Base-by-base conservation (phyloP, 2,888 invertebrate species). In the Agonum fuliginosum region DNA sequence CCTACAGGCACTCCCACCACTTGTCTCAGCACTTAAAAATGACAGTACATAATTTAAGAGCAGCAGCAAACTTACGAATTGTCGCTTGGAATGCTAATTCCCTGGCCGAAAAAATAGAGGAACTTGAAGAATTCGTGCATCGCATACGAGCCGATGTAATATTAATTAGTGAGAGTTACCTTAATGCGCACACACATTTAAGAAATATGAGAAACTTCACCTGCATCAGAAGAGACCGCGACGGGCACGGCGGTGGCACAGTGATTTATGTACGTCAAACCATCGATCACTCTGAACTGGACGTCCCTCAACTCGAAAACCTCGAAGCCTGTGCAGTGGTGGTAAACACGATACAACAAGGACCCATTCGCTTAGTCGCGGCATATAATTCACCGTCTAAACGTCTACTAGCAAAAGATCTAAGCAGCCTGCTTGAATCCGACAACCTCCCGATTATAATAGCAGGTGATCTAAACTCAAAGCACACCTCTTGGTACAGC, bases 161-260 rank as follows among this genome's bases (percentile, higher is more conserved):
- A n/a, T n/a, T n/a, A n/a, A n/a, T n/a, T n/a, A n/a, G n/a, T n/a
- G n/a, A n/a, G n/a, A n/a, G n/a, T n/a, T n/a, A n/a, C n/a, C n/a
- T n/a, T n/a, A n/a, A n/a, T n/a, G n/a, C n/a, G n/a, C n/a, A n/a
- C n/a, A n/a, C n/a, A n/a, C n/a, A n/a, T n/a, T n/a, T n/a, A n/a
- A n/a, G n/a, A n/a, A n/a, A n/a, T n/a, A n/a, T n/a, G n/a, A n/a
- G n/a, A n/a, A n/a, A n/a, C n/a, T n/a, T n/a, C n/a, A n/a, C n/a
- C n/a, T n/a, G n/a, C n/a, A n/a, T n/a, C n/a, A n/a, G n/a, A n/a
- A n/a, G n/a, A n/a, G n/a, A n/a, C n/a, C n/a, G n/a, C n/a, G n/a
- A n/a, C n/a, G n/a, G n/a, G 8, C 34, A 34, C 3, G n/a, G n/a
- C 6, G 79, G 81, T 69, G 82, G 80, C 34, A 46, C 14, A 2